Evolutionary conservation across 2,113 vertebrate species (phyloP).

Genomic region (Elanoides forficatus): DNA sequence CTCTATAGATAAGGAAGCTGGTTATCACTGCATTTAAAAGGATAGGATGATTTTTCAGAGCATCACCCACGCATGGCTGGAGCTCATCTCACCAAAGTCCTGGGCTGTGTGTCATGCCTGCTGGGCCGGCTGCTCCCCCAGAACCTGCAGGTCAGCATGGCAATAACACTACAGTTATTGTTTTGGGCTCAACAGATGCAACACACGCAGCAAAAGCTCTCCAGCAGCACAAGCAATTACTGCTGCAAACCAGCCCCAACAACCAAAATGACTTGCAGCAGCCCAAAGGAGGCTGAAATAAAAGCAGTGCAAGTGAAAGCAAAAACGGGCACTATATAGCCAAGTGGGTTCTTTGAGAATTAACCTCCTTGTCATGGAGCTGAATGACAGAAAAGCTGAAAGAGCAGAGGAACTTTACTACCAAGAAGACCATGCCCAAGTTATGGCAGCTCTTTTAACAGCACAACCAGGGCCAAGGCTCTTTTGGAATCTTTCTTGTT

Average conservation of each 20-base stretch:
- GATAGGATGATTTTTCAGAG: not conserved
- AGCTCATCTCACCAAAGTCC: not conserved
- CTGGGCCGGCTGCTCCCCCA: not conserved
- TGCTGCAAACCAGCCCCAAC: not conserved
- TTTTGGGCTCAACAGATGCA: not conserved
- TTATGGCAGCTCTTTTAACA: not conserved
- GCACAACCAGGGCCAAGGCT: not conserved
- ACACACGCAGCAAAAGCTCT: not conserved
- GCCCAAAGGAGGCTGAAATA: not conserved
- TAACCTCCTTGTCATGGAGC: not conserved
- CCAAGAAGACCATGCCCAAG: not conserved
- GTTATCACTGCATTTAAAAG: not conserved
- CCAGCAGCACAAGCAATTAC: not conserved
- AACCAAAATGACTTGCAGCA: not conserved
- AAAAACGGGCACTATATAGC: rapidly evolving
- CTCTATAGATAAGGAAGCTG: not conserved
- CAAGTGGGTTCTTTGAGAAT: not conserved
- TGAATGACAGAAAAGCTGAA: not conserved
- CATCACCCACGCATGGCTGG: not conserved
- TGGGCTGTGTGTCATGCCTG: not conserved
- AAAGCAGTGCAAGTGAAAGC: not conserved
- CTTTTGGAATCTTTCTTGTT: not conserved
- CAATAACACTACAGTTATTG: not conserved
- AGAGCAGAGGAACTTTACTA: not conserved
- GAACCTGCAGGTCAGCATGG: not conserved